Conservation (phyloP, 2,888 invertebrate genomes). For the Amphimallon solstitiale region DNA sequence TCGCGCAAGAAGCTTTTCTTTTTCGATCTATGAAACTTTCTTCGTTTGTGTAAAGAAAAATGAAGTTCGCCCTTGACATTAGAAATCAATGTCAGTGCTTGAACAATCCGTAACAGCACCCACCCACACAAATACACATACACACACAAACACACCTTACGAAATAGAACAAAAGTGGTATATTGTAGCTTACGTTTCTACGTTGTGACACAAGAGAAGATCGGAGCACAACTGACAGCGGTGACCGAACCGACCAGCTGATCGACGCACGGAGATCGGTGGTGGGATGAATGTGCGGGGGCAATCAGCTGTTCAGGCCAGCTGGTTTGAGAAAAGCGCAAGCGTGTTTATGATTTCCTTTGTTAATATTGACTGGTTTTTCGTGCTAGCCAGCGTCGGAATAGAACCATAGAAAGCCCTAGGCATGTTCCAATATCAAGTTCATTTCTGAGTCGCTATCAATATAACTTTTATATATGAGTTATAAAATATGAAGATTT, state of each 20-base stretch:
- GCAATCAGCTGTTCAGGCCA: slow-evolving; percentile 52
- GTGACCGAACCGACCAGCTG: slow-evolving; percentile 50
- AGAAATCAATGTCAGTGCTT: slow-evolving; percentile 36
- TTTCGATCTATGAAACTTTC: slow-evolving; percentile 13
- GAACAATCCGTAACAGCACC: slow-evolving; percentile 21
- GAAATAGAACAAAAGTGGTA: slow-evolving; percentile 11
- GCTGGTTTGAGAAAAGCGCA: slow-evolving; percentile 49
- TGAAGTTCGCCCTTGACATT: slow-evolving; percentile 34
- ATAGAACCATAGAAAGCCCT: slow-evolving; percentile 15
- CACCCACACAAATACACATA: slow-evolving; percentile 17
- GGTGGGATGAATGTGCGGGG: slow-evolving; percentile 43
- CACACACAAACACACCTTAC: slow-evolving; percentile 24
- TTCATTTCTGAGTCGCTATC: slow-evolving; percentile 6
- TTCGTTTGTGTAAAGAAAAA: slow-evolving; percentile 16
- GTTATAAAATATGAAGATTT: no score
- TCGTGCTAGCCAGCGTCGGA: slow-evolving; percentile 35
- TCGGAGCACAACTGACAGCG: slow-evolving; percentile 54
- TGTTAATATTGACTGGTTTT: slow-evolving; percentile 46
- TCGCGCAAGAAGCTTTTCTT: slow-evolving; percentile 13
- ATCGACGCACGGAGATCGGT: slow-evolving; percentile 41
- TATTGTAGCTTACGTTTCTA: slow-evolving; percentile 44
- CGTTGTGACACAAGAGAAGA: slow-evolving; percentile 49
- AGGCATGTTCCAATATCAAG: slow-evolving; percentile 10
- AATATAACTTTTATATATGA: no score
- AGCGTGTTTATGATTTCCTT: slow-evolving; percentile 44